phyloP scores from a whole-genome alignment of 2,797 vertebrate species.

The Alfaro cultratus region DNA sequence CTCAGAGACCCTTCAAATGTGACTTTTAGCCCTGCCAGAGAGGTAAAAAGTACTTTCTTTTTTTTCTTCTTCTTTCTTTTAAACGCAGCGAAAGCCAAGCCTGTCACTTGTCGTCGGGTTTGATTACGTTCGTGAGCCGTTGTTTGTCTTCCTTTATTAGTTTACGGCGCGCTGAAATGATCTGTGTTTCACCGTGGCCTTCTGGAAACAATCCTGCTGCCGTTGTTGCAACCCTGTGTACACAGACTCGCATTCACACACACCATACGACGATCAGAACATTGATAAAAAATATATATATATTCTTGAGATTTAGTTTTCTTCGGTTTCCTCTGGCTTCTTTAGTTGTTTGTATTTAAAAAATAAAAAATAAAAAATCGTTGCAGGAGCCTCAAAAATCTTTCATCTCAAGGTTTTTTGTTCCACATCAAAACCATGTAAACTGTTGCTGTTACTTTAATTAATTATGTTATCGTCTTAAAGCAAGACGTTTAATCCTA shows the following conservation, averaged over 20 bases:
- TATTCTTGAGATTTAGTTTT: background rate
- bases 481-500: slow-evolving; percentile 64
- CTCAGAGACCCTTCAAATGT: slow-evolving; percentile 71
- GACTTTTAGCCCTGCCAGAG: slow-evolving; percentile 73
- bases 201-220: slow-evolving; percentile 70
- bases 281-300: background rate
- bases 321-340: background rate
- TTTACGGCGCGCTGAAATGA: slow-evolving; percentile 70
- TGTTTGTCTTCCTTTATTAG: slow-evolving; percentile 79
- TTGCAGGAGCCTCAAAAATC: slow-evolving; percentile 14
- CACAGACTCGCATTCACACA: background rate
- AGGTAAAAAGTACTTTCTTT: slow-evolving; percentile 73
- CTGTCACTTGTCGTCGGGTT: slow-evolving; percentile 84
- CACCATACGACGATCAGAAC: slow-evolving; percentile 16
- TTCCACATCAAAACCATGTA: slow-evolving; percentile 40
- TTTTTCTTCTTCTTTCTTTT: slow-evolving; percentile 54
- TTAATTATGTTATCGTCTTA: slow-evolving; percentile 76
- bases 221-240: slow-evolving; percentile 38
- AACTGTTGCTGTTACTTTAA: slow-evolving; percentile 62
- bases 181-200: slow-evolving; percentile 72
- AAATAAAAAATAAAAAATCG: slow-evolving; percentile 20
- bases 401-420: slow-evolving; percentile 18
- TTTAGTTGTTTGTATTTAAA: slow-evolving; percentile 12
- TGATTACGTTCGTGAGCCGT: slow-evolving; percentile 74
- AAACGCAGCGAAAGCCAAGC: slow-evolving; percentile 77